Conservation (phyloP, 2,888 invertebrate genomes). For the Spilosoma lubricipeda region DNA sequence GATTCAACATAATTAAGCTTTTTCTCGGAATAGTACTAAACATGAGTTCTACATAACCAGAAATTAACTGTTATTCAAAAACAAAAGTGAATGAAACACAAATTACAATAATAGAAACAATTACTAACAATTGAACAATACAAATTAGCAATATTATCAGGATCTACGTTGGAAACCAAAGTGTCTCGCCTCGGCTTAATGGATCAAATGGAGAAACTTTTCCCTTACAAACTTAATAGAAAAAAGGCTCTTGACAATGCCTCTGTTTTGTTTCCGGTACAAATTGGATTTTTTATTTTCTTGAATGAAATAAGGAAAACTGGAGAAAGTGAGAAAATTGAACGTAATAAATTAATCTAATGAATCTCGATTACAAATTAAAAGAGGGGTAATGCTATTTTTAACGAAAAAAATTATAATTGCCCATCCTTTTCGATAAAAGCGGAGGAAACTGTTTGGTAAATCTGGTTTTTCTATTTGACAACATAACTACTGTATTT, state of each 20-base stretch:
- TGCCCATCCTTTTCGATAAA: not conserved
- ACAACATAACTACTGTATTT: too few relatives aligned
- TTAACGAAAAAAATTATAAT: not conserved
- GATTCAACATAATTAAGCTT: not conserved
- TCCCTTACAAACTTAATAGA: constrained; percentile 59
- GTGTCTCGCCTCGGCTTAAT: constrained; percentile 52
- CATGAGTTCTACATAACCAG: not conserved
- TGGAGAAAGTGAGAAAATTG: not conserved
- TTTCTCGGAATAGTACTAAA: not conserved
- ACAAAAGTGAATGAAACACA: not conserved
- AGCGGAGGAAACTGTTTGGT: not conserved
- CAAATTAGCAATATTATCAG: constrained; percentile 38
- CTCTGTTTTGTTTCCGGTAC: constrained; percentile 60
- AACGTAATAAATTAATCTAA: not conserved
- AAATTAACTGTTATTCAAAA: not conserved
- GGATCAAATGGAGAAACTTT: constrained; percentile 63
- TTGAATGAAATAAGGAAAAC: constrained; percentile 55
- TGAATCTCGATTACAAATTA: not conserved
- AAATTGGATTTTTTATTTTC: constrained; percentile 58
- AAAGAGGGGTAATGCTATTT: not conserved
- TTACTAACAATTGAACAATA: constrained; percentile 24
- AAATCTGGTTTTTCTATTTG: too few relatives aligned
- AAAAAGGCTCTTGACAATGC: constrained; percentile 51
- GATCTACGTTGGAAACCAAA: constrained; percentile 37
- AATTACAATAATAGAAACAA: not conserved